Evolutionary conservation across 2,888 invertebrate species (phyloP).

Genomic region (Glaucopsyche alexis): DNA sequence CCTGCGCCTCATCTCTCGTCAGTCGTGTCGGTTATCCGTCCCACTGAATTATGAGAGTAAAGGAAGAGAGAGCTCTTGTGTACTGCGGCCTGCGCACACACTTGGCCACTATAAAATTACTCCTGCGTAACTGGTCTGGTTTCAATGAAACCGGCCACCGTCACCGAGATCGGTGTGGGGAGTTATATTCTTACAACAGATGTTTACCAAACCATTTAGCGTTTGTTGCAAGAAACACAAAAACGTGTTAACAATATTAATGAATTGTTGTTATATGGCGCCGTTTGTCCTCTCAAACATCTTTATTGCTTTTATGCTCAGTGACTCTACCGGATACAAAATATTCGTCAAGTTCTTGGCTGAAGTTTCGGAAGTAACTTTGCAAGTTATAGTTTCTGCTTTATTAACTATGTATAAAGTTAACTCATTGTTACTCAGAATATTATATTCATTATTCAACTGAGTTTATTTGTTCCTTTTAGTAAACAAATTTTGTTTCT

Average conservation of each 20-base stretch:
- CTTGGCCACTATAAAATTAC: too few relatives aligned
- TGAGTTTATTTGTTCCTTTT: too few relatives aligned
- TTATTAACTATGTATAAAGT: background rate
- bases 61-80: too few relatives aligned
- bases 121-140: too few relatives aligned
- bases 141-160: too few relatives aligned
- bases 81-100: too few relatives aligned
- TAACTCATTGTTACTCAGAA: background rate
- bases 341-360: conserved; percentile 1
- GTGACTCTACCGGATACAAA: background rate
- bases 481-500: background rate
- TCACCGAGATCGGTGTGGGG: too few relatives aligned
- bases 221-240: conserved; percentile 1
- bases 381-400: background rate
- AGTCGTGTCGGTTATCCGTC: too few relatives aligned
- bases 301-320: background rate
- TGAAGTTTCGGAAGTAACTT: background rate
- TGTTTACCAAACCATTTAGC: background rate
- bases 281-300: background rate
- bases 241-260: background rate
- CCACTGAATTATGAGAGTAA: too few relatives aligned
- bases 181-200: background rate
- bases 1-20: too few relatives aligned
- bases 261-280: background rate
- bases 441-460: background rate